These are phyloP conservation scores for Biston stratarius DNA, from an alignment of 2,888 invertebrate genomes.

Conservation along the genomic window DNA sequence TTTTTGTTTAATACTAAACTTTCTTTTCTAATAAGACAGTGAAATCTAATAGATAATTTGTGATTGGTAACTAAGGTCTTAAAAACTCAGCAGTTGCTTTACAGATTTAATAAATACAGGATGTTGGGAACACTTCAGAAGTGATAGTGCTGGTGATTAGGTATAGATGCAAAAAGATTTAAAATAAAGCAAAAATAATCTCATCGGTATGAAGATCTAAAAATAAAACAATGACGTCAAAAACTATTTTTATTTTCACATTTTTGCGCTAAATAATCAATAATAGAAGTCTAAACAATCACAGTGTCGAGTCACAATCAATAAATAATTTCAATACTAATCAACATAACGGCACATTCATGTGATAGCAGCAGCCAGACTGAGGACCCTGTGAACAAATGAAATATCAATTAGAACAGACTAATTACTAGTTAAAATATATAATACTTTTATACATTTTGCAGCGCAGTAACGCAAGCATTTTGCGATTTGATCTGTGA, in stretches of 20 bases:
- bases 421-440: too few relatives aligned
- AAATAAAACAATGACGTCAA: neutral
- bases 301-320: constrained; percentile 1
- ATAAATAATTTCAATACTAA: constrained; percentile 1
- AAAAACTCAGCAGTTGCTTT: too few relatives aligned
- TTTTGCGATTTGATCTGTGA: too few relatives aligned
- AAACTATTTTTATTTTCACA: neutral
- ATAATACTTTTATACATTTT: too few relatives aligned
- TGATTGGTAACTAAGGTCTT: neutral
- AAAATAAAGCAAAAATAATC: too few relatives aligned
- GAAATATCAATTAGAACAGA: neutral
- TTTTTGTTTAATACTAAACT: neutral
- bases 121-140: too few relatives aligned
- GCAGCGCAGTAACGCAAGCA: too few relatives aligned
- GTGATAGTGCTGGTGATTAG: too few relatives aligned
- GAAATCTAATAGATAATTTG: neutral
- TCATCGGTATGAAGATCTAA: too few relatives aligned
- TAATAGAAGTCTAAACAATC: constrained; percentile 6
- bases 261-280: constrained; percentile 1
- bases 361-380: constrained; percentile 59
- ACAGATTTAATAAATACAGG: too few relatives aligned
- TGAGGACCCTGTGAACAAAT: constrained; percentile 62
- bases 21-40: neutral
- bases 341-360: constrained; percentile 61
- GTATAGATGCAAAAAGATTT: too few relatives aligned